Evolutionary conservation across 1,140 invertebrate species (phyloP).

Genomic region (Drosophila nikananu): DNA sequence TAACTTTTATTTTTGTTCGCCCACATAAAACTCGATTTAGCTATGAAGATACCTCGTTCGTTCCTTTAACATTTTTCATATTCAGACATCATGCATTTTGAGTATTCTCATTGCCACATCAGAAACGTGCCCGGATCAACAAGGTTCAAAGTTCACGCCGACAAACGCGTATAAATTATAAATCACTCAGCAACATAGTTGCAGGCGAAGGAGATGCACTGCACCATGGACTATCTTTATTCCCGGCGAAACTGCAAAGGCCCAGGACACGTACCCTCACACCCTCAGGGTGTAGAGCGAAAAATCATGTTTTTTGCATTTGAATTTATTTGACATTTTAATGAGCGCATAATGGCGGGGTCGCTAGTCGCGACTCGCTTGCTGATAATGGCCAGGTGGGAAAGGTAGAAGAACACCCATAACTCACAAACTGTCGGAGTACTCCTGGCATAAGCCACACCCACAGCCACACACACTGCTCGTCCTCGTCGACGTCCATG

Average conservation of each 20-base stretch:
- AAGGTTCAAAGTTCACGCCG: conserved; percentile 70
- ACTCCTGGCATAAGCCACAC: conserved; percentile 1
- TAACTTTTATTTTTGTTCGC: background rate
- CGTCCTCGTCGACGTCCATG: background rate
- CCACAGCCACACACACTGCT: background rate
- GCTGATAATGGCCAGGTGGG: conserved; percentile 52
- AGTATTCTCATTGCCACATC: conserved; percentile 10
- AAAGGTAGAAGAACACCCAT: conserved; percentile 12
- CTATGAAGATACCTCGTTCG: background rate
- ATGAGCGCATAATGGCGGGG: conserved; percentile 76
- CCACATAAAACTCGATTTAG: background rate
- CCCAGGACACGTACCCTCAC: conserved; percentile 35
- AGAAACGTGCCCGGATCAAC: conserved; percentile 36
- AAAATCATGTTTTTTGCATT: conserved; percentile 72
- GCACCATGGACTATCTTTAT: conserved; percentile 35
- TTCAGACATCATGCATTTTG: conserved; percentile 14
- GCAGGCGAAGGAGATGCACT: conserved; percentile 9
- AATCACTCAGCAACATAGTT: conserved; percentile 33
- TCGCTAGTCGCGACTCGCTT: conserved; percentile 40
- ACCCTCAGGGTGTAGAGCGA: background rate
- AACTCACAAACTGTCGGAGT: conserved; percentile 23
- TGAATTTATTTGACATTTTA: conserved; percentile 83
- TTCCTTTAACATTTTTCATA: background rate
- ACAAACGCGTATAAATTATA: conserved; percentile 49
- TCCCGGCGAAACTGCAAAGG: conserved; percentile 53